Conservation (phyloP, 1,140 invertebrate genomes). For the Bombus breviceps region DNA sequence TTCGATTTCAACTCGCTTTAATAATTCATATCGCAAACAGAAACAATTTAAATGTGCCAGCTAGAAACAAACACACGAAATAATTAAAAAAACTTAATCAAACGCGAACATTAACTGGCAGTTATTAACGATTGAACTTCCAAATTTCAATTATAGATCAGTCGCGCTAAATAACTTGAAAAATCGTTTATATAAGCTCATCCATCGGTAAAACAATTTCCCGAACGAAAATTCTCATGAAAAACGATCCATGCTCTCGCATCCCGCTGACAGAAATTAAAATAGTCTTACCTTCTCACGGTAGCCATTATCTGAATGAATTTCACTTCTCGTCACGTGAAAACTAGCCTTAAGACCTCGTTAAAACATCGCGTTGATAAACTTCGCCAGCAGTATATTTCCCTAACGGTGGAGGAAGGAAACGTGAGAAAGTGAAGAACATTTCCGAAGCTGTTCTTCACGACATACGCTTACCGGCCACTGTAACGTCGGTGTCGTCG, state of each 20-base stretch:
- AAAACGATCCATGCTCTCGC: too few relatives aligned
- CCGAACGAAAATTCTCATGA: background rate
- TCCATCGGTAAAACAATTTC: background rate
- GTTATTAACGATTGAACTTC: too few relatives aligned
- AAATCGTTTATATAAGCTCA: background rate
- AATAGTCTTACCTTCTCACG: background rate
- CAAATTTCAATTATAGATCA: background rate
- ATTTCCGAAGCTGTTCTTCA: slow-evolving; percentile 37
- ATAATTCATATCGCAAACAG: too few relatives aligned
- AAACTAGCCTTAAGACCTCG: background rate
- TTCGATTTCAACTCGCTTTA: too few relatives aligned
- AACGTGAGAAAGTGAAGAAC: slow-evolving; percentile 3
- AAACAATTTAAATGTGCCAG: too few relatives aligned
- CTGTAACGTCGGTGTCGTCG: too few relatives aligned
- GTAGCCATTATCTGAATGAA: background rate
- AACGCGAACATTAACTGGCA: too few relatives aligned
- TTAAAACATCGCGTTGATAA: slow-evolving; percentile 20
- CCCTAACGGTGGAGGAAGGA: background rate
- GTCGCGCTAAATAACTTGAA: background rate
- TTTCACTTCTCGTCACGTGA: background rate
- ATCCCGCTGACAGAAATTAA: background rate
- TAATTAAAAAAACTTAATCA: too few relatives aligned
- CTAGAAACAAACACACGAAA: too few relatives aligned
- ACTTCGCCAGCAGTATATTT: background rate
- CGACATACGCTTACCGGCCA: slow-evolving; percentile 11